Evolutionary conservation across 2,113 vertebrate genomes (phyloP), one percentile per base, ranked within the genome.

Genomic region (Pithys albifrons): DNA sequence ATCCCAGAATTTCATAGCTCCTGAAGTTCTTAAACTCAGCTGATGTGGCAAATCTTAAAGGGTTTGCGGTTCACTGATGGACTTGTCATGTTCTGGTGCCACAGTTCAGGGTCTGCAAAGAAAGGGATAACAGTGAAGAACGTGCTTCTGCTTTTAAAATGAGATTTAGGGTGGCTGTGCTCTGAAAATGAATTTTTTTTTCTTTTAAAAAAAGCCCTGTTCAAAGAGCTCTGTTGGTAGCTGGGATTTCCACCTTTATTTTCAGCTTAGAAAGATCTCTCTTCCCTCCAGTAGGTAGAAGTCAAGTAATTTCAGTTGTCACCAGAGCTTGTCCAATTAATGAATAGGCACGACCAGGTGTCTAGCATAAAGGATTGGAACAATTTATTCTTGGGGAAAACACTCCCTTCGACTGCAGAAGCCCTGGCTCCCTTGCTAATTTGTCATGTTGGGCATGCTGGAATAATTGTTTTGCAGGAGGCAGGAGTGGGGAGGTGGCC

Each of bases 21-120:
- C 66, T 91, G 89, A 97, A 98, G 97, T 98, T 98, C 93, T 88
- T 91, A 90, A 98, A 98, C 95, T 97, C 61, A 1, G 33, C 52
- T 72, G 45, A 49, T 95, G n/a, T 67, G 79, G 79, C 7, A 22
- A 59, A 17, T 67, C 14, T 70, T 74, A 59, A 58, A 65, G 93
- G 66, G 51, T 72, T 79, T 85, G 89, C 1, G 4, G 37, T 62
- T 89, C 52, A 6, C 31, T 62, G 62, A 43, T 2, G 0, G 70
- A 85, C 54, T 49, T 89, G 54, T 89, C 62, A 9, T 49, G 58
- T 91, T 88, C 65, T 87, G 67, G 23, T 96, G 65, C 43, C 39
- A 80, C 59, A 23, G 75, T 82, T 94, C 41, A 54, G 76, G 52
- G 33, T 57, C 82, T 87, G 71, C 73, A 91, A 90, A 85, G 28